Base-by-base conservation (phyloP, 2,797 vertebrate genomes). In the Rhabdomys pumilio region DNA sequence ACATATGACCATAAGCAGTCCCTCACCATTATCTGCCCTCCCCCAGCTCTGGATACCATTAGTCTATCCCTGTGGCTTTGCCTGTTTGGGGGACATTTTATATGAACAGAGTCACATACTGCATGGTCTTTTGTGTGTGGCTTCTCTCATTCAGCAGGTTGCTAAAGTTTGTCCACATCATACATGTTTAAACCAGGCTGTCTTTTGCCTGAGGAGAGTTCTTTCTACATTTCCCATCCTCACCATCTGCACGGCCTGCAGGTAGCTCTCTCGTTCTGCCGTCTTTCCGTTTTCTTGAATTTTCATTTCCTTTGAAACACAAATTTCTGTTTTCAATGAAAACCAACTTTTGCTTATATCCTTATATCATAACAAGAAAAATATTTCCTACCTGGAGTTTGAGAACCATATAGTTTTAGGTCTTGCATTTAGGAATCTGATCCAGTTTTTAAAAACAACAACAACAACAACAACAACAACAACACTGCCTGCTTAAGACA, bases 301-400 rank as follows among this genome's bases (percentile, higher is more conserved):
- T 69, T 69, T 69, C 31, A 69, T n/a, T 34, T 91, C 75, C 44
- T 69, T 82, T 44, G 61, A 93, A 87, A 75, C 82, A 77, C 17
- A 44, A 59, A 93, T 38, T 20, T 73, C 41, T 69, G 82, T 41
- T 80, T 75, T 85, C n/a, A 8, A 22, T 38, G 47, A 75, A 76
- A 31, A 69, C 22, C 20, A 80, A 67, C 29, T 76, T 61, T 81
- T 61, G 9, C 61, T 85, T 89, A 38, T 93, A 38, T 57, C 83
- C 79, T 80, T 38, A 53, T 61, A 15, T 80, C 24, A 24, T 63
- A 53, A 34, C 57, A 93, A 91, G 69, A 96, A 89, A 89, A 83
- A 12, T 14, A 86, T 82, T 90, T 55, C 59, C 31, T 73, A 84
- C 57, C 29, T 44, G n/a, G 59, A 80, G 44, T 65, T 77, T 77